Evolutionary conservation across 2,797 vertebrate species (phyloP), one percentile per base, ranked within the genome.

Genomic region (Falco columbarius): DNA sequence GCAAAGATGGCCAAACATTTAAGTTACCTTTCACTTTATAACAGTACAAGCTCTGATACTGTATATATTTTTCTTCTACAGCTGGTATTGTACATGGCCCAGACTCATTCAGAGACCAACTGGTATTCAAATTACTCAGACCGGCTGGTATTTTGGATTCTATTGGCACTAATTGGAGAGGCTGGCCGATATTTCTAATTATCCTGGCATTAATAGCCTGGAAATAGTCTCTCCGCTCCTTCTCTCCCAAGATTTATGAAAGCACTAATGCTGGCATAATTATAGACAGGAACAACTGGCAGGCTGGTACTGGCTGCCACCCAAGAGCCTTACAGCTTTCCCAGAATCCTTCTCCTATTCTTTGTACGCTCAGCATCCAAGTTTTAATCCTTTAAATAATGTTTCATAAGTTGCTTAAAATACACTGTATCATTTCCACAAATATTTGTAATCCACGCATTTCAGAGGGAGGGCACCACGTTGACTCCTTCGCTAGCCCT

Each of bases 131-230:
- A 82, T 92, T 84, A 97, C 93, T 93, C 93, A 98, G 94, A 93
- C 95, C 82, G 95, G 97, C 89, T 93, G 86, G 90, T 93, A 94
- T 96, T 97, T 97, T 49, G 52, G 92, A 92, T 73, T 91, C 88
- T 90, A 7, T n/a, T 96, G 97, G 97, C 96, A 97, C 92, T 95
- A 82, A 95, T 29, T 95, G 93, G 96, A 94, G 89, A 95, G 97
- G 91, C 68, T 98, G 97, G 96, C 95, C 92, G 95, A 93, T 97
- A 98, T 97, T 98, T 98, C 95, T 94, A 98, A 96, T 87, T 97
- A 97, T 92, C 81, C 97, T 97, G 95, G 96, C 93, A 97, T 98
- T 97, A 98, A 97, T 56, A 96, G 93, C 93, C 84, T 97, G 95
- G 94, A 97, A 97, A 96, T 66, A 88, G 95, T 85, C 65, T 97